These are phyloP conservation scores for Agapetus fuscipes DNA, from an alignment of 2,888 invertebrate species.

Conservation along the genomic window DNA sequence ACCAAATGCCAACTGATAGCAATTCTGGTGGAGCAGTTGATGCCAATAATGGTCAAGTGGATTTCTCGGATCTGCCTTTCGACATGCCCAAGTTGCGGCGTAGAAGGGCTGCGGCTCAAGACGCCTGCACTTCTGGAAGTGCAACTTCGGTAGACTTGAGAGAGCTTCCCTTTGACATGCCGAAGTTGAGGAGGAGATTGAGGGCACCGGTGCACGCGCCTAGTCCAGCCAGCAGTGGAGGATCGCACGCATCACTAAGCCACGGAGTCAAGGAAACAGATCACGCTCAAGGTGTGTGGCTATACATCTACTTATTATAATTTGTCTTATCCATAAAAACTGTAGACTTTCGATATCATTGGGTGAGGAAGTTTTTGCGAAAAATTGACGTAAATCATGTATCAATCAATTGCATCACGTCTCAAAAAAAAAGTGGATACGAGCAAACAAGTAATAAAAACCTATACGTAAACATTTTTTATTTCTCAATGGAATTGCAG, in stretches of 20 bases:
- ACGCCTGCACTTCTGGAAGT: constrained; percentile 59
- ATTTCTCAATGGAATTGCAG: no score
- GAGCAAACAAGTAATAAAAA: no score
- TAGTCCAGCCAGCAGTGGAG: constrained; percentile 60
- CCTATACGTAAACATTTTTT: no score
- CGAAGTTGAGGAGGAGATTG: constrained; percentile 69
- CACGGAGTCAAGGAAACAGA: constrained; percentile 70
- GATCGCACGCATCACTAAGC: constrained; percentile 74
- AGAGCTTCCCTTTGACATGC: constrained; percentile 86
- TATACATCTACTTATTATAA: constrained; percentile 15
- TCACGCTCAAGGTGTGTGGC: constrained; percentile 42
- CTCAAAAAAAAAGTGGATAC: no score
- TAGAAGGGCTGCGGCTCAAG: constrained; percentile 53
- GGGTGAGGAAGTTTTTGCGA: no score
- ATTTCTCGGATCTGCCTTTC: constrained; percentile 71
- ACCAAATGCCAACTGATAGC: constrained; percentile 44
- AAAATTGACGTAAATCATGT: no score
- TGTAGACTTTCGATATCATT: no score
- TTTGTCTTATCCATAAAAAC: no score
- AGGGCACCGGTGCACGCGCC: constrained; percentile 54
- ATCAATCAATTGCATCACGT: no score
- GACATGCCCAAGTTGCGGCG: constrained; percentile 83
- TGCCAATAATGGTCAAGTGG: constrained; percentile 45
- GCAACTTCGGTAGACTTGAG: constrained; percentile 68
- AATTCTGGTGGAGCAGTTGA: constrained; percentile 31